Conservation (phyloP, 2,113 vertebrate species). For the Petaurus breviceps region DNA sequence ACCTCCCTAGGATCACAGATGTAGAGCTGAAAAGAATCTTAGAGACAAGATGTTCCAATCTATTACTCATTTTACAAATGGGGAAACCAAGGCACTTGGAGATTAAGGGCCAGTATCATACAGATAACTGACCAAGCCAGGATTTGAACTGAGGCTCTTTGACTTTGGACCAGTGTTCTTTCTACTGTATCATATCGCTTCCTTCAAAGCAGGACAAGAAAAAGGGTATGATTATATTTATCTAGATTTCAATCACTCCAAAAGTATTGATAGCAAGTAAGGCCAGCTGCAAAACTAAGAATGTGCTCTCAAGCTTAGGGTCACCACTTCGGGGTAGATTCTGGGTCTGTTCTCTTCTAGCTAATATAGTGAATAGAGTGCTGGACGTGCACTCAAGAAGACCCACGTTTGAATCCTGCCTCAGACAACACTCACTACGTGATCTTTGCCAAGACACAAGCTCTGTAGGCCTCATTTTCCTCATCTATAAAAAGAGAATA, state of each 20-base stretch:
- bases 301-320: background rate
- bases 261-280: constrained; percentile 27
- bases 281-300: constrained; percentile 28
- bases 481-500: background rate
- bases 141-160: background rate
- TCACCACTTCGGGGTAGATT: background rate
- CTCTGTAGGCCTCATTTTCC: constrained; percentile 21
- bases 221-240: constrained; percentile 23
- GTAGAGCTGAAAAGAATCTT: background rate
- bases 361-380: background rate
- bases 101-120: background rate
- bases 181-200: background rate
- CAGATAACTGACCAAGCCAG: background rate
- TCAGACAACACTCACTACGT: background rate
- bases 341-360: background rate
- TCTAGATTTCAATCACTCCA: constrained; percentile 42
- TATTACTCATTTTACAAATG: background rate
- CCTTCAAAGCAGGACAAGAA: background rate
- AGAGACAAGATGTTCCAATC: background rate
- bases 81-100: background rate
- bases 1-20: background rate
- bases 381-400: background rate
- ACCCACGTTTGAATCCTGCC: background rate
- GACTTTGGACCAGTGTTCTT: background rate
- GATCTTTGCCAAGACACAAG: constrained; percentile 14